phyloP scores from a whole-genome alignment of 2,888 invertebrate species.

The Corythucha ciliata region DNA sequence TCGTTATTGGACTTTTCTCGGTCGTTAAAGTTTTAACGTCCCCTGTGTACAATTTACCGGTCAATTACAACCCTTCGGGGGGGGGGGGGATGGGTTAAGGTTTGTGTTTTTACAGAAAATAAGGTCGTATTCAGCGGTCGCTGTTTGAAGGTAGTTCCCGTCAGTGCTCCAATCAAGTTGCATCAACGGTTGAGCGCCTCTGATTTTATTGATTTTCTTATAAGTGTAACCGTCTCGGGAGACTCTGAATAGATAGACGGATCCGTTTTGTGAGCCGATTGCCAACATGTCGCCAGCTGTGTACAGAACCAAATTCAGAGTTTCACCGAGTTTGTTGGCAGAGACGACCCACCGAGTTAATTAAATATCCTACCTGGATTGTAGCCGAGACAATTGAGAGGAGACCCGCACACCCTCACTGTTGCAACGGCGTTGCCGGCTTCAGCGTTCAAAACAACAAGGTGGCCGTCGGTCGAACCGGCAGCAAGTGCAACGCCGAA shows the following conservation, averaged over 20 bases:
- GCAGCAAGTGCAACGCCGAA: constrained; percentile 78
- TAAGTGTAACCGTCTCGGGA: constrained; percentile 83
- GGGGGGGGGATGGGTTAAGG: not conserved
- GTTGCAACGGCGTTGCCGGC: constrained; percentile 78
- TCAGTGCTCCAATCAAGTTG: constrained; percentile 89
- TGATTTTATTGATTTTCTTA: constrained; percentile 77
- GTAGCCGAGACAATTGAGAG: constrained; percentile 75
- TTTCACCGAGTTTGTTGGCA: not conserved
- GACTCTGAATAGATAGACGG: constrained; percentile 70
- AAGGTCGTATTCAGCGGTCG: constrained; percentile 80
- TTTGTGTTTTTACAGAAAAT: constrained; percentile 63
- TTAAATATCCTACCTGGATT: constrained; percentile 61
- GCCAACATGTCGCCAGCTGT: constrained; percentile 79
- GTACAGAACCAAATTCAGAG: constrained; percentile 21
- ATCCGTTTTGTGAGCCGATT: constrained; percentile 84
- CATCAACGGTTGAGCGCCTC: constrained; percentile 72
- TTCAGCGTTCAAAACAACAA: constrained; percentile 76
- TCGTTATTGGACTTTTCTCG: constrained; percentile 77
- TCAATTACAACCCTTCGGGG: too few species aligned
- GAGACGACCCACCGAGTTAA: not conserved
- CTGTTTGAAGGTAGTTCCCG: constrained; percentile 76
- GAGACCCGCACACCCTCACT: constrained; percentile 75
- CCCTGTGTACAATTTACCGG: constrained; percentile 51
- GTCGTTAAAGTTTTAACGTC: constrained; percentile 79
- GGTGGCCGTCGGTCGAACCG: constrained; percentile 81